Evolutionary conservation across 2,113 vertebrate genomes (phyloP).

Genomic region (Urocitellus parryii): DNA sequence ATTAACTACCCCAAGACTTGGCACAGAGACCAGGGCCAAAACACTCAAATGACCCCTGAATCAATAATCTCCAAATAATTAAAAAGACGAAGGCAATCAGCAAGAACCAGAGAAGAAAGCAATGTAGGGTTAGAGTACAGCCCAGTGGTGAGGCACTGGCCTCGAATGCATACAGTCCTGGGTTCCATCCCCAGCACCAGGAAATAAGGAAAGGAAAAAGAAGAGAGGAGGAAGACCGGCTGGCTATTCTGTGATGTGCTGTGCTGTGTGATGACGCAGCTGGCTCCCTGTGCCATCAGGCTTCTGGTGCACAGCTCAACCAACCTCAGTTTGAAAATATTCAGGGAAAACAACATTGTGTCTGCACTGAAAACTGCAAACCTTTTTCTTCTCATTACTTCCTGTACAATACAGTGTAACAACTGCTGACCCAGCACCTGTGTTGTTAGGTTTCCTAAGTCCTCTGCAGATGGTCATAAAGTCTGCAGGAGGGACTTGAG

Average conservation of each 20-base stretch:
- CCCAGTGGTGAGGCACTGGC: not conserved
- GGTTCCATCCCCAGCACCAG: not conserved
- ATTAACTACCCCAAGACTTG: not conserved
- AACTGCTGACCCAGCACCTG: not conserved
- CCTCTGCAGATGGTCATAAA: not conserved
- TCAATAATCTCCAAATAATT: not conserved
- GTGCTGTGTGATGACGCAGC: not conserved
- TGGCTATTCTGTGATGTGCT: too few relatives aligned
- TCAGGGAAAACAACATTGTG: not conserved
- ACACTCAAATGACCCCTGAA: not conserved
- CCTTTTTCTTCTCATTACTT: not conserved
- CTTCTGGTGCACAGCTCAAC: not conserved
- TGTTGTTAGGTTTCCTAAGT: rapidly evolving
- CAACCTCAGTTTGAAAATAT: not conserved
- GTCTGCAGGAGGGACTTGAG: not conserved
- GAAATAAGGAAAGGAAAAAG: too few relatives aligned
- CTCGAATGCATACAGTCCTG: not conserved
- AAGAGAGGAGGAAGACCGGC: too few relatives aligned
- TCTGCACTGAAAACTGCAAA: not conserved
- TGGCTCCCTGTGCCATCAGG: not conserved
- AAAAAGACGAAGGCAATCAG: not conserved
- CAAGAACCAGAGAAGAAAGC: rapidly evolving
- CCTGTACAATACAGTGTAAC: not conserved
- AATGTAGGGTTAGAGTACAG: too few relatives aligned
- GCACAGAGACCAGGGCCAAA: not conserved